Evolutionary conservation across 2,888 invertebrate species (phyloP), one percentile per base, ranked within the genome.

Genomic region (Scaptomyza parva): DNA sequence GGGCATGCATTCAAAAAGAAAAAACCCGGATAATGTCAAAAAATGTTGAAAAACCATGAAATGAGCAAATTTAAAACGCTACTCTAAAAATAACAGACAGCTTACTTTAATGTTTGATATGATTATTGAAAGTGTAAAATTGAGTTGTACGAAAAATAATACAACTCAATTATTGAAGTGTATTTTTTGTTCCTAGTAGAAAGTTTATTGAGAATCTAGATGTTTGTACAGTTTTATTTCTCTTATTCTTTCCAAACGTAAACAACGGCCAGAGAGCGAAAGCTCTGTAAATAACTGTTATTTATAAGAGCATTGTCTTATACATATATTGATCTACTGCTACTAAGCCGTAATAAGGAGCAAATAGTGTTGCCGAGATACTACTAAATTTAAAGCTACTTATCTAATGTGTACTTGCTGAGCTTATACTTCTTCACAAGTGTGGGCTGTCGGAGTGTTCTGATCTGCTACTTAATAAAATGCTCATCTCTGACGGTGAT

Each of bases 51-150:
- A 17, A 70, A 62, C 70, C 86, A 64, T 88, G 67, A 88, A 85
- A 85, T 86, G 86, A 86, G 80, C 86, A 86, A 85, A 70, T 73
- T 70, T 68, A 65, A 54, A 58, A 71, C 75, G 53, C 54, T 30
- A 17, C 7, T 24, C 5, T 11, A 20, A 33, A 18, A 18, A 12
- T 47, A 22, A 3, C 35, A 48, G 47, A 22, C 5, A 3, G 11
- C 14, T n/a, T n/a, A n/a, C 14, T n/a, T 14, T 14, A n/a, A 22
- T 22, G 3, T 2, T 3, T 53, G 30, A 41, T 41, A 14, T 41
- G 9, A 9, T 24, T 3, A 14, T 55, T 24, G 1, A 11, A 2
- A 11, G 3, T 11, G 20, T 2, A 12, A 47, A n/a, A 47, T 47
- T 30, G 37, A 37, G 17, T 0, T 30, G 12, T 24, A 1, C 9